These are phyloP conservation scores for Sebastolobus alascanus DNA, from an alignment of 2,797 vertebrate genomes.

Conservation along the genomic window DNA sequence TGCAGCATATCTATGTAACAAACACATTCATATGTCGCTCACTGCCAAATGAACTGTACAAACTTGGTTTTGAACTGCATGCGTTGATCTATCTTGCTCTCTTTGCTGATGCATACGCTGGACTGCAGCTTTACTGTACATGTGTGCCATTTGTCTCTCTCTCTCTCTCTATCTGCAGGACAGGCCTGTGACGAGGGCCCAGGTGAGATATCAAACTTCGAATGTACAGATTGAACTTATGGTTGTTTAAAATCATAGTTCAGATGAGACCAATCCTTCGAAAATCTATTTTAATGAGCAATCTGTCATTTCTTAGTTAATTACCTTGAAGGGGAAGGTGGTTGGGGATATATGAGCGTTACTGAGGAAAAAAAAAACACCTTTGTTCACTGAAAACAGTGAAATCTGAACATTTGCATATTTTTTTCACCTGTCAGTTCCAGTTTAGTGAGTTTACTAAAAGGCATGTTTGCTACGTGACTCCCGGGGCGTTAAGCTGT, in stretches of 20 bases:
- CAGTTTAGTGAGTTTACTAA: constrained; percentile 41
- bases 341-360: constrained; percentile 8
- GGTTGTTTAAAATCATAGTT: constrained; percentile 66
- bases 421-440: constrained; percentile 49
- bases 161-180: constrained; percentile 56
- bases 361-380: not conserved
- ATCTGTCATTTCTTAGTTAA: constrained; percentile 27
- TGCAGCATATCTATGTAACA: constrained; percentile 72
- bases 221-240: constrained; percentile 79
- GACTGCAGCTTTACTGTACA: constrained; percentile 75
- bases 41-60: constrained; percentile 84
- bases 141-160: constrained; percentile 68
- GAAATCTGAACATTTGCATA: constrained; percentile 32
- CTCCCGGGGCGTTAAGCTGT: constrained; percentile 41
- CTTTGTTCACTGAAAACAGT: constrained; percentile 37
- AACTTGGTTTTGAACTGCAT: constrained; percentile 80
- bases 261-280: constrained; percentile 30
- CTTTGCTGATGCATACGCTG: constrained; percentile 70
- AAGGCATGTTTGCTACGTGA: constrained; percentile 47
- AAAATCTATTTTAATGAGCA: constrained; percentile 18
- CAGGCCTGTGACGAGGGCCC: constrained; percentile 33
- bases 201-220: constrained; percentile 45
- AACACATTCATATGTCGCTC: constrained; percentile 75
- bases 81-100: constrained; percentile 78
- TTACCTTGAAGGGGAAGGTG: not conserved